These are phyloP conservation scores for Rhagoletis zephyria DNA, from an alignment of 1,140 invertebrate genomes.

Conservation along the genomic window DNA sequence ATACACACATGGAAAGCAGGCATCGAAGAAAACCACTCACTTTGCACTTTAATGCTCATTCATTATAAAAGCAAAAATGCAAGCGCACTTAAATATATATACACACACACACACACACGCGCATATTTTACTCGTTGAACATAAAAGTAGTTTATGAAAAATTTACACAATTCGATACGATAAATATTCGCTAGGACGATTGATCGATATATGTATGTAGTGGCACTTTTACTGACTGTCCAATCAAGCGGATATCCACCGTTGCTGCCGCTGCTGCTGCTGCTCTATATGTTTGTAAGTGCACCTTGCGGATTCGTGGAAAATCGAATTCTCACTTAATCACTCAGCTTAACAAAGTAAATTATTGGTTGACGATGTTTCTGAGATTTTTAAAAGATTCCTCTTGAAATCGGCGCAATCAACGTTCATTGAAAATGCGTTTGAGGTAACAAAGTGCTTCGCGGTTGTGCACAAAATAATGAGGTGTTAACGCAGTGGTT, in stretches of 20 bases:
- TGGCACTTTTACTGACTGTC: neutral
- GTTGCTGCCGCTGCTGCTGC: too few species aligned
- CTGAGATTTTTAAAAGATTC: constrained; percentile 35
- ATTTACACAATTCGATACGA: constrained; percentile 22
- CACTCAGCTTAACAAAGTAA: constrained; percentile 19
- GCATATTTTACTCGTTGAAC: neutral
- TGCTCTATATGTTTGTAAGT: neutral
- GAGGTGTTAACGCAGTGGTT: neutral
- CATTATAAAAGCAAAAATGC: constrained; percentile 21
- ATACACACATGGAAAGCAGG: neutral
- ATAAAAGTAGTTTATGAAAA: constrained; percentile 27
- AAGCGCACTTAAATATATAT: neutral
- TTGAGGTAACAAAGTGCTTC: constrained; percentile 19
- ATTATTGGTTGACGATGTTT: constrained; percentile 29
- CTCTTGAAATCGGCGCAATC: constrained; percentile 5
- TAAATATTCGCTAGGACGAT: neutral
- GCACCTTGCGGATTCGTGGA: neutral
- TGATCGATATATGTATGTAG: neutral
- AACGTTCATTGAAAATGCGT: neutral
- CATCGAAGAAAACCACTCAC: constrained; percentile 4
- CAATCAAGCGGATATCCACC: neutral
- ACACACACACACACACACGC: neutral
- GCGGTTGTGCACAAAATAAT: neutral
- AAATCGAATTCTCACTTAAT: constrained; percentile 28
- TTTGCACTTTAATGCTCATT: constrained; percentile 42